Base-by-base conservation (phyloP, 2,113 vertebrate species). In the Centropus unirufus region DNA sequence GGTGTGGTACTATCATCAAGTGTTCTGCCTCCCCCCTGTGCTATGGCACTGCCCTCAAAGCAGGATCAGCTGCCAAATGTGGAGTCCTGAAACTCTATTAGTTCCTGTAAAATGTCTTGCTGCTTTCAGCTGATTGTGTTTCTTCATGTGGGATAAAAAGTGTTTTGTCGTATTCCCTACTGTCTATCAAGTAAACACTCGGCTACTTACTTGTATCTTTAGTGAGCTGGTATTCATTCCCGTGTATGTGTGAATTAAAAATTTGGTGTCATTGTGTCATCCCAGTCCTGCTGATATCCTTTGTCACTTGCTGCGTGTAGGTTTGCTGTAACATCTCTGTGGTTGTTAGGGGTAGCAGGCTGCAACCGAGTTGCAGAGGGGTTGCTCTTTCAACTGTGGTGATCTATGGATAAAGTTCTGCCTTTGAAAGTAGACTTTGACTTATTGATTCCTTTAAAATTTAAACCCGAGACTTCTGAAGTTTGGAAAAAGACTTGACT, bases 1-100 rank as follows among this genome's bases (percentile, higher is more conserved):
- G 54, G 14, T 2, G 1, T 57, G 24, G 9, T 59, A 5, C 23
- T 61, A n/a, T 8, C 7, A 24, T 39, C 8, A 51, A 14, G 14
- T 64, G 80, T 94, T 76, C 29, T 76, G 13, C 54, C 20, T 75
- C 3, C 14, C 6, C 2, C 1, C 3, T 9, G 23, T 42, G 40
- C 23, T 85, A 1, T 0, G 0, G 11, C 59, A n/a, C 16, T 85
- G 70, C 24, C n/a, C 22, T 57, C 8, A 1, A 70, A 47, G 58
- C 27, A 75, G 44, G 12, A 55, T 83, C 29, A 44, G 34, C 49
- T 86, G 72, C 59, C 63, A 68, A 72, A 55, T 70, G 11, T 11
- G 27, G 58, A 44, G 18, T 54, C 66, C 52, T 55, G 42, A 73
- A 86, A 76, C 57, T 54, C 42, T 16, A 14, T 44, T 39, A 29